Conservation (phyloP, 2,113 vertebrate genomes). For the Centropus unirufus region DNA sequence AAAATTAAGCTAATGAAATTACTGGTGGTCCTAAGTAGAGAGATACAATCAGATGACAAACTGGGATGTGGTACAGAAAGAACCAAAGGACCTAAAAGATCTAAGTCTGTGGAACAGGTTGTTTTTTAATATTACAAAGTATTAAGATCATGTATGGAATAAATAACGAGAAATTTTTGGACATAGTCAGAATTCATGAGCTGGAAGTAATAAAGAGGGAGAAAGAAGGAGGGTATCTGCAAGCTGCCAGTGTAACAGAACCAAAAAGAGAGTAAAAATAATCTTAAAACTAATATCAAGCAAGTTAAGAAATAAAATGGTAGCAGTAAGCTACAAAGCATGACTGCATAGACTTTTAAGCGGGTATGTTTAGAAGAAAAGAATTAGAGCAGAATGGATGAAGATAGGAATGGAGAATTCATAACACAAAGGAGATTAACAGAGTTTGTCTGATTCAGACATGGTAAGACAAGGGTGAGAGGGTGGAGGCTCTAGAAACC, state of each 20-base stretch:
- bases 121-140: not conserved
- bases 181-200: not conserved
- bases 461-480: not conserved
- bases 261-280: not conserved
- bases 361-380: not conserved
- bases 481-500: not conserved
- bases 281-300: not conserved
- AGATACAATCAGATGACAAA: not conserved
- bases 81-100: not conserved
- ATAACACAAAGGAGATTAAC: not conserved
- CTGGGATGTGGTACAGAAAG: not conserved
- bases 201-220: not conserved
- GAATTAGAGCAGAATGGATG: not conserved
- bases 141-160: not conserved
- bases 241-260: not conserved
- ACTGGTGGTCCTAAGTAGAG: not conserved
- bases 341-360: not conserved
- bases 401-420: not conserved
- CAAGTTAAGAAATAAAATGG: not conserved
- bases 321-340: not conserved
- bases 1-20: not conserved
- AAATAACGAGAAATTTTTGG: not conserved
- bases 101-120: not conserved
- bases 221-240: not conserved
- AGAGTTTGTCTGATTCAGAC: not conserved